Conservation (phyloP, 1,140 invertebrate genomes). For the Drosophila kepulauana region DNA sequence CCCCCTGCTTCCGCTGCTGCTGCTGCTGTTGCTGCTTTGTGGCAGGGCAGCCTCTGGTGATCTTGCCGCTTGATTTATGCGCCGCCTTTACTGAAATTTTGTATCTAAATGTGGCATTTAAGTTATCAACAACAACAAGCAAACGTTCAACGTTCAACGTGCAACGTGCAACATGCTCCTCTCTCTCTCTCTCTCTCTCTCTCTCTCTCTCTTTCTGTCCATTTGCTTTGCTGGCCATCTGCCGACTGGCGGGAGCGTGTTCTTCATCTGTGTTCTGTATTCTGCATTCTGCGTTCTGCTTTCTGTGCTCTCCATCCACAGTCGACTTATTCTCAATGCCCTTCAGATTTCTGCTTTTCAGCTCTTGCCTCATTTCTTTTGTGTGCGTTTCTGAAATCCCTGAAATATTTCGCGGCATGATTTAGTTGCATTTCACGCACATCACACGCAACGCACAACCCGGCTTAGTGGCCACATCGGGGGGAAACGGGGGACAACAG, state of each 20-base stretch:
- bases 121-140: constrained; percentile 75
- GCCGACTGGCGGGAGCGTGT: constrained; percentile 65
- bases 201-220: constrained; percentile 13
- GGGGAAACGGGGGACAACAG: background rate
- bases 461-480: background rate
- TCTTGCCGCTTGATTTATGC: constrained; percentile 78
- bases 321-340: constrained; percentile 1
- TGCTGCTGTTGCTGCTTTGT: constrained; percentile 29
- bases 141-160: background rate
- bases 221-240: constrained; percentile 57
- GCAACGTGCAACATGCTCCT: constrained; percentile 3
- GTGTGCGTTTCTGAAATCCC: constrained; percentile 65
- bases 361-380: constrained; percentile 46
- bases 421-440: constrained; percentile 81
- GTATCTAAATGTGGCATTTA: constrained; percentile 82
- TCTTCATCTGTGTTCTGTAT: constrained; percentile 16
- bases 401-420: constrained; percentile 80
- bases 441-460: constrained; percentile 68
- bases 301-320: constrained; percentile 8
- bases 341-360: constrained; percentile 33
- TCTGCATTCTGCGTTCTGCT: no score
- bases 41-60: constrained; percentile 64
- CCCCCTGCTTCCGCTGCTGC: constrained; percentile 63
- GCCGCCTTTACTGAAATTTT: constrained; percentile 76
- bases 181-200: background rate